phyloP scores from a whole-genome alignment of 2,888 invertebrate genomes.

The Ophioninae sp. region DNA sequence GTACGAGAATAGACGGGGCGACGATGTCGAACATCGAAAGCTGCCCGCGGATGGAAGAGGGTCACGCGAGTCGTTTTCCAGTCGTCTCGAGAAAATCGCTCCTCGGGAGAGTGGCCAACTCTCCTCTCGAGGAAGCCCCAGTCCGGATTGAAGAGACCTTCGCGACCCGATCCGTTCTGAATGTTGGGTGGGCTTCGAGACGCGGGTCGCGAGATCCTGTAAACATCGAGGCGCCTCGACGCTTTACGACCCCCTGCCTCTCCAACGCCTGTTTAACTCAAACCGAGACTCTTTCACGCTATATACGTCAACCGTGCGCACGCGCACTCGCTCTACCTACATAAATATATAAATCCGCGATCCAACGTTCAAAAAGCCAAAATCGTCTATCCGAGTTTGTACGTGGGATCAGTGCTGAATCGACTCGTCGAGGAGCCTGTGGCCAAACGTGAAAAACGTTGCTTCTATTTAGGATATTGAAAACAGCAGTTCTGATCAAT shows the following conservation, averaged over 20 bases:
- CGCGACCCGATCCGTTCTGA: conserved; percentile 55
- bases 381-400: not conserved
- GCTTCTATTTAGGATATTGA: no score
- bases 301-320: conserved; percentile 32
- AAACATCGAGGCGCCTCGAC: conserved; percentile 83
- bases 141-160: conserved; percentile 41
- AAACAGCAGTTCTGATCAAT: no score
- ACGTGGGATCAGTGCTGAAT: no score
- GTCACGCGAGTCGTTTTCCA: conserved; percentile 7
- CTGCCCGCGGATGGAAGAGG: not conserved
- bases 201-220: conserved; percentile 74
- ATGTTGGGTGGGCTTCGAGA: conserved; percentile 70
- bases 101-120: conserved; percentile 6
- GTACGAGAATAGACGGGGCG: conserved; percentile 52
- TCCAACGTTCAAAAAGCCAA: not conserved
- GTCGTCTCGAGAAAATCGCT: conserved; percentile 41
- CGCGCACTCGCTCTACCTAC: conserved; percentile 4
- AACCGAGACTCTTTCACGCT: conserved; percentile 74
- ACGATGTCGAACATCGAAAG: conserved; percentile 1
- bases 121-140: conserved; percentile 29
- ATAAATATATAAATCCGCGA: not conserved
- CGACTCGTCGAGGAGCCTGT: no score
- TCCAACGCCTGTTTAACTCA: conserved; percentile 75
- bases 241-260: conserved; percentile 81
- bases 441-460: no score